A percentile compares a stretch with the other conserved stretches of the same genome.
Conservation (phyloP, 2,797 vertebrate species). For the Enteromius unitaeniatus region DNA sequence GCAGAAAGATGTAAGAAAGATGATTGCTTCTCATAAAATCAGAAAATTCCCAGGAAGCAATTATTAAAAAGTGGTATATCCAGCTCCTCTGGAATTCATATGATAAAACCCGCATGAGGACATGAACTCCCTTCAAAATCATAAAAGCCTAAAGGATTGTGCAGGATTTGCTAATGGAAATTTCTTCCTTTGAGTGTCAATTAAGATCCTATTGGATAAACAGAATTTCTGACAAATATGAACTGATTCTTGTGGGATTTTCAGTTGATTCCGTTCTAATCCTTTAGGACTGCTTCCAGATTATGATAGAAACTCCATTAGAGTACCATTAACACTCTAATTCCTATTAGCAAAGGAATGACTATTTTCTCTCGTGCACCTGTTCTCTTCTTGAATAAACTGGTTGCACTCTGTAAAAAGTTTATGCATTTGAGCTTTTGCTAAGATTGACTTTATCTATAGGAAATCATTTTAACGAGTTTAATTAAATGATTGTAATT, state of each 20-base stretch:
- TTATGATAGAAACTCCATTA: constrained; percentile 16
- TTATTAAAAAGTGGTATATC: constrained; percentile 51
- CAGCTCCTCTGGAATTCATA: not conserved
- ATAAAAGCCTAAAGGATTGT: not conserved
- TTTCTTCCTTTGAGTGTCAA: not conserved
- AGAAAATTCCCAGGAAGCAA: constrained; percentile 39
- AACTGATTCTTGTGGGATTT: constrained; percentile 3
- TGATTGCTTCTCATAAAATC: constrained; percentile 46
- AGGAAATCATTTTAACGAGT: not conserved
- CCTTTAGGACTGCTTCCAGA: not conserved
- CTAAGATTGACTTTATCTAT: not conserved
- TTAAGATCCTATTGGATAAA: constrained; percentile 20
- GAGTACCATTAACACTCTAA: constrained; percentile 1
- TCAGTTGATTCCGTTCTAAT: not conserved
- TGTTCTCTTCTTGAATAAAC: not conserved
- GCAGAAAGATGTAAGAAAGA: constrained; percentile 2
- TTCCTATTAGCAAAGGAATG: not conserved
- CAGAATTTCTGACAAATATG: not conserved
- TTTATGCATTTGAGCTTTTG: not conserved
- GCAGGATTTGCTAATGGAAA: not conserved
- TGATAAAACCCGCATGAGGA: constrained; percentile 1
- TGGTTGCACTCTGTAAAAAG: not conserved
- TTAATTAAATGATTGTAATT: constrained; percentile 12
- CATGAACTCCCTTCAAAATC: not conserved
- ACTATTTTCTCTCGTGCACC: not conserved